Evolutionary conservation across 1,140 invertebrate genomes (phyloP).

Genomic region (Macrosteles quadrilineatus): DNA sequence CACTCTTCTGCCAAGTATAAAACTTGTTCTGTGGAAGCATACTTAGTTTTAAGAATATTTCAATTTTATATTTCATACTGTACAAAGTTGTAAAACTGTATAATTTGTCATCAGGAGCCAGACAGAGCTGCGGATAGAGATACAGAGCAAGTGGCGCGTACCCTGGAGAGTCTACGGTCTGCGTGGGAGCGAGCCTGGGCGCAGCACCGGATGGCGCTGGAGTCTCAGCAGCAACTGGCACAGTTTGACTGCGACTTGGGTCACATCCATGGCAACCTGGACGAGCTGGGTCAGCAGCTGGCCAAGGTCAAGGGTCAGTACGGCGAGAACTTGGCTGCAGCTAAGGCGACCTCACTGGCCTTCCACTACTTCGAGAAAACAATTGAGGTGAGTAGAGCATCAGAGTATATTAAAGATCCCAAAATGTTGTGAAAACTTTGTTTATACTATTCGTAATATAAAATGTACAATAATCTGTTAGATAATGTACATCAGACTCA

Average conservation of each 20-base stretch:
- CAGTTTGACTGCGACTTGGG: constrained; percentile 71
- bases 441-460: too few relatives aligned
- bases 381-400: constrained; percentile 61
- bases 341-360: constrained; percentile 67
- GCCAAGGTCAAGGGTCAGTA: constrained; percentile 64
- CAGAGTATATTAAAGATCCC: constrained; percentile 33
- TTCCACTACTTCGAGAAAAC: constrained; percentile 81
- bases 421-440: too few relatives aligned
- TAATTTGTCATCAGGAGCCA: constrained; percentile 66
- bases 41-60: too few relatives aligned
- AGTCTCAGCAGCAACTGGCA: constrained; percentile 65
- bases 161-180: constrained; percentile 56
- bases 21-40: too few relatives aligned
- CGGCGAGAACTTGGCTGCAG: constrained; percentile 69
- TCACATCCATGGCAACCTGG: constrained; percentile 70
- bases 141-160: constrained; percentile 65
- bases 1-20: too few relatives aligned
- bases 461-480: too few relatives aligned
- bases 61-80: too few relatives aligned
- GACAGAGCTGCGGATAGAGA: constrained; percentile 65
- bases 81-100: too few relatives aligned
- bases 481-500: too few relatives aligned
- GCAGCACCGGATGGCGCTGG: constrained; percentile 60
- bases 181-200: constrained; percentile 63
- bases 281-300: constrained; percentile 66